Evolutionary conservation across 2,888 invertebrate species (phyloP).

Genomic region (Tiphia femorata): DNA sequence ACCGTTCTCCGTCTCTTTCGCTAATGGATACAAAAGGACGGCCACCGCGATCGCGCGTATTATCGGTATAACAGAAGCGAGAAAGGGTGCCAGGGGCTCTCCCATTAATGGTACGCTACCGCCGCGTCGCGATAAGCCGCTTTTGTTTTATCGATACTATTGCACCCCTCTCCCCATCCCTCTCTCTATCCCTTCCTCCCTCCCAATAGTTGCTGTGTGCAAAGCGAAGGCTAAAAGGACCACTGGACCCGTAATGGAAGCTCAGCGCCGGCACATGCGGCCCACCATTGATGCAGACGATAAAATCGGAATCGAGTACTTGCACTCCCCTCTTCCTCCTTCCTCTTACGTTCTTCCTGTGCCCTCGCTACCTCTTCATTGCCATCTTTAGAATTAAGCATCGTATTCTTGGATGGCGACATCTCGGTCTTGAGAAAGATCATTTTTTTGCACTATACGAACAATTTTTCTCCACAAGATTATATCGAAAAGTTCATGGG

Average conservation of each 20-base stretch:
- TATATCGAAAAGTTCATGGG: too few relatives aligned
- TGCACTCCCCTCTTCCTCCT: too few relatives aligned
- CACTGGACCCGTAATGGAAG: slow-evolving; percentile 39
- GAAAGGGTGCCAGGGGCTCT: slow-evolving; percentile 33
- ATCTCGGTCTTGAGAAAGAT: too few relatives aligned
- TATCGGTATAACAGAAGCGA: slow-evolving; percentile 50
- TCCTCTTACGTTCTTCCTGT: too few relatives aligned
- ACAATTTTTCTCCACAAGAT: too few relatives aligned
- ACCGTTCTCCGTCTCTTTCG: slow-evolving; percentile 7
- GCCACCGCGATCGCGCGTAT: slow-evolving; percentile 28
- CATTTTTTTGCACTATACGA: too few relatives aligned
- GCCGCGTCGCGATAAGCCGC: slow-evolving; percentile 39
- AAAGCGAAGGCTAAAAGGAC: slow-evolving; percentile 34
- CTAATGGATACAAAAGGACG: slow-evolving; percentile 45
- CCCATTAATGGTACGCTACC: slow-evolving; percentile 46
- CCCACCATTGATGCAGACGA: slow-evolving; percentile 41
- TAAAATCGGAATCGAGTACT: slow-evolving; percentile 43
- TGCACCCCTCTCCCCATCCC: too few relatives aligned
- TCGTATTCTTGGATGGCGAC: too few relatives aligned
- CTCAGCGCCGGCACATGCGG: slow-evolving; percentile 26
- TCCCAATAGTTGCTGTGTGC: too few relatives aligned
- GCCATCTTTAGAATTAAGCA: too few relatives aligned
- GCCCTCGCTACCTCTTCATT: too few relatives aligned
- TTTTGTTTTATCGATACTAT: slow-evolving; percentile 53
- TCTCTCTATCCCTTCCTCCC: too few relatives aligned